Evolutionary conservation across 1,140 invertebrate species (phyloP).

Genomic region (Heliconius hewitsoni): DNA sequence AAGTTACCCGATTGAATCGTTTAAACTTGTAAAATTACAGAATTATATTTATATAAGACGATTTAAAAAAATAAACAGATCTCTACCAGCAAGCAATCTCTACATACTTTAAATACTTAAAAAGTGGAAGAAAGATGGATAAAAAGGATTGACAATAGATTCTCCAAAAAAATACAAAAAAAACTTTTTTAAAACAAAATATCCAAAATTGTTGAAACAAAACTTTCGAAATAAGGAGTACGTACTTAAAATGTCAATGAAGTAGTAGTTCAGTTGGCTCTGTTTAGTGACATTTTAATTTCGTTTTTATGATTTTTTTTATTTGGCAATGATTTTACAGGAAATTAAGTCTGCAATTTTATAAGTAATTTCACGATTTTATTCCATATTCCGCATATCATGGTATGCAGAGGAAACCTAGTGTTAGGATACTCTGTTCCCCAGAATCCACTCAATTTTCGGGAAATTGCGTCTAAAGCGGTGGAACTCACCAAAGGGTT

Average conservation of each 20-base stretch:
- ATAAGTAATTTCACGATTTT: neutral
- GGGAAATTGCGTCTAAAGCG: neutral
- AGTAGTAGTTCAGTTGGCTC: slow-evolving; percentile 17
- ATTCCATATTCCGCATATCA: too few species aligned
- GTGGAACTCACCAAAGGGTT: too few species aligned
- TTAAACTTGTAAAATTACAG: too few species aligned
- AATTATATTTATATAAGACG: too few species aligned
- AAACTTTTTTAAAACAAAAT: neutral
- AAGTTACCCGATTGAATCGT: too few species aligned
- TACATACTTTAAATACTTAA: neutral
- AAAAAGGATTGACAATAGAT: neutral
- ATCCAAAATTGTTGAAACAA: neutral
- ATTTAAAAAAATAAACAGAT: too few species aligned
- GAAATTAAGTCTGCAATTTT: neutral
- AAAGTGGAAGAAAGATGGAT: neutral
- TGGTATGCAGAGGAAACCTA: too few species aligned
- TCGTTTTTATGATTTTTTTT: neutral
- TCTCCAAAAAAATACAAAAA: neutral
- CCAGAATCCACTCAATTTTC: neutral
- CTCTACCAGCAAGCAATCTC: neutral
- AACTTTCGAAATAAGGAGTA: slow-evolving; percentile 29
- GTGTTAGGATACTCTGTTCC: too few species aligned
- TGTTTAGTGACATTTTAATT: slow-evolving; percentile 9
- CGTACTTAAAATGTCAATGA: slow-evolving; percentile 41
- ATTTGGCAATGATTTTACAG: neutral